Conservation (phyloP, 2,113 vertebrate species). For the Mastomys coucha region DNA sequence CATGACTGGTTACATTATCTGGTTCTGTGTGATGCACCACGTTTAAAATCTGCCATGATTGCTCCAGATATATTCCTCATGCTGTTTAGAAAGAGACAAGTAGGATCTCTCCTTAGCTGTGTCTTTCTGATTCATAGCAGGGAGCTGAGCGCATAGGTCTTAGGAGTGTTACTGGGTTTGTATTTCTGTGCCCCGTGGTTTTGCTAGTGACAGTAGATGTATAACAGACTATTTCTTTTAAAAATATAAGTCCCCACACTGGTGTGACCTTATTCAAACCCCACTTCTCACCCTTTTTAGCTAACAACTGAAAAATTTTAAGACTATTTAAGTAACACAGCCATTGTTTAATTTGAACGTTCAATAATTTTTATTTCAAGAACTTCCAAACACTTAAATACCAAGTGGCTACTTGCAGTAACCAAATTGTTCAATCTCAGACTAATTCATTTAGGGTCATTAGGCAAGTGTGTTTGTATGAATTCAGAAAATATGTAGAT, state of each 20-base stretch:
- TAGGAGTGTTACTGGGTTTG: constrained; percentile 2
- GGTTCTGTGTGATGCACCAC: not conserved
- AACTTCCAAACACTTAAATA: constrained; percentile 43
- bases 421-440: not conserved
- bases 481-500: constrained; percentile 24
- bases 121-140: not conserved
- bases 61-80: fast-evolving
- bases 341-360: constrained; percentile 43
- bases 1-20: not conserved
- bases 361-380: not conserved
- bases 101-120: not conserved
- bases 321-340: constrained; percentile 12
- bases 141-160: not conserved
- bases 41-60: not conserved
- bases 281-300: not conserved
- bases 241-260: constrained; percentile 53
- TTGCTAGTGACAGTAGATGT: not conserved
- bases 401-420: constrained; percentile 12
- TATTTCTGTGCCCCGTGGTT: not conserved
- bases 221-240: constrained; percentile 11
- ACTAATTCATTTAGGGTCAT: not conserved
- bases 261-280: not conserved
- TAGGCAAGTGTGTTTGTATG: not conserved
- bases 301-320: constrained; percentile 47
- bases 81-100: not conserved